Evolutionary conservation across 2,113 vertebrate species (phyloP).

Genomic region (Neopipo cinnamomea): DNA sequence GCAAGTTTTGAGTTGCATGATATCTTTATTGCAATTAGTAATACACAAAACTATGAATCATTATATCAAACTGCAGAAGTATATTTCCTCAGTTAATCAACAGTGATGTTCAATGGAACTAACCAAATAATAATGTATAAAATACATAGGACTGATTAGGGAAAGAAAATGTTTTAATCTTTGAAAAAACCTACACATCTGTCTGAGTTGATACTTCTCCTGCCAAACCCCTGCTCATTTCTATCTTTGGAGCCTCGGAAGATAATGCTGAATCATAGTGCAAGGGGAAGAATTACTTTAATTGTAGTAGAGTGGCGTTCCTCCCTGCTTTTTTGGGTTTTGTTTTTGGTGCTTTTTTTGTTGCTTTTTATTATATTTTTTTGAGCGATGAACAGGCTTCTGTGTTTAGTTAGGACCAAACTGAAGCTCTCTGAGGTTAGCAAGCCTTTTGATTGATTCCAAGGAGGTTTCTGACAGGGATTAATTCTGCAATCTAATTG

Average conservation of each 20-base stretch:
- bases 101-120: not conserved
- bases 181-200: not conserved
- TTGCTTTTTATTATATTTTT: not conserved
- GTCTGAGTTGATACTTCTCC: not conserved
- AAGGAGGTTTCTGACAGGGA: not conserved
- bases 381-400: fast-evolving
- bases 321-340: fast-evolving
- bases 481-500: not conserved
- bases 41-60: not conserved
- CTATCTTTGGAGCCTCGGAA: not conserved
- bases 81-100: not conserved
- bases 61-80: not conserved
- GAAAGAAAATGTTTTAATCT: not conserved
- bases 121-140: not conserved
- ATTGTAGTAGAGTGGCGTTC: not conserved
- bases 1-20: not conserved
- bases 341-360: not conserved
- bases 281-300: not conserved
- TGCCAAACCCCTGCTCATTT: not conserved
- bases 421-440: not conserved
- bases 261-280: not conserved
- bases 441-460: not conserved
- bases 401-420: not conserved
- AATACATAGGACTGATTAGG: not conserved
- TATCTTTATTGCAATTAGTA: not conserved